Conservation (phyloP, 2,797 vertebrate genomes). For the Hapalemur alaotrensis region DNA sequence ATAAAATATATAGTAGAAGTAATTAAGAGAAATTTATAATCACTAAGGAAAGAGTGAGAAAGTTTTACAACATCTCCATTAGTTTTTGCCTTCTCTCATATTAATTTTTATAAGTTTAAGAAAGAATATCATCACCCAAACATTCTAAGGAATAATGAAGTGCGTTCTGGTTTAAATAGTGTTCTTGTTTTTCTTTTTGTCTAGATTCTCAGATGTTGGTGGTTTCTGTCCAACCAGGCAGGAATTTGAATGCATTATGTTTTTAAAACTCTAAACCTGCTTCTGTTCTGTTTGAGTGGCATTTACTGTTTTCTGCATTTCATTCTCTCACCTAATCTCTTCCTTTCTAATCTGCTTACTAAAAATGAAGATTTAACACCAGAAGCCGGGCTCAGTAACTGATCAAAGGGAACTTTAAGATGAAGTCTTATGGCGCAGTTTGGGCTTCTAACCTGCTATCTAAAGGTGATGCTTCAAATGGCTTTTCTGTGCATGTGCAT, state of each 20-base stretch:
- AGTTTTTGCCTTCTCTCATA: constrained; percentile 26
- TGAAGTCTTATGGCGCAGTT: constrained; percentile 80
- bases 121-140: constrained; percentile 24
- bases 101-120: constrained; percentile 46
- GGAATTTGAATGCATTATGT: constrained; percentile 64
- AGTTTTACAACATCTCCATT: background rate
- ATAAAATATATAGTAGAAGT: constrained; percentile 13
- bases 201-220: constrained; percentile 59
- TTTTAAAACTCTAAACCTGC: constrained; percentile 72
- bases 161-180: constrained; percentile 37
- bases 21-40: background rate
- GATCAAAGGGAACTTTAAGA: constrained; percentile 85
- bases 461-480: constrained; percentile 81
- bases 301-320: constrained; percentile 82
- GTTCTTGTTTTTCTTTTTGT: constrained; percentile 58
- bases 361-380: constrained; percentile 86
- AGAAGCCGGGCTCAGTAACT: constrained; percentile 84
- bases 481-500: constrained; percentile 81
- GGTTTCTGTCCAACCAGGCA: constrained; percentile 69
- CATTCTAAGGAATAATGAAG: constrained; percentile 44
- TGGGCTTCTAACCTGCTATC: constrained; percentile 79
- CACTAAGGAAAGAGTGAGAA: background rate
- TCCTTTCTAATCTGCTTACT: constrained; percentile 84
- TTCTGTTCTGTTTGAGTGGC: constrained; percentile 78
- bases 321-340: constrained; percentile 82